These are phyloP conservation scores for Motacilla alba DNA, from an alignment of 2,113 vertebrate species.

Conservation along the genomic window DNA sequence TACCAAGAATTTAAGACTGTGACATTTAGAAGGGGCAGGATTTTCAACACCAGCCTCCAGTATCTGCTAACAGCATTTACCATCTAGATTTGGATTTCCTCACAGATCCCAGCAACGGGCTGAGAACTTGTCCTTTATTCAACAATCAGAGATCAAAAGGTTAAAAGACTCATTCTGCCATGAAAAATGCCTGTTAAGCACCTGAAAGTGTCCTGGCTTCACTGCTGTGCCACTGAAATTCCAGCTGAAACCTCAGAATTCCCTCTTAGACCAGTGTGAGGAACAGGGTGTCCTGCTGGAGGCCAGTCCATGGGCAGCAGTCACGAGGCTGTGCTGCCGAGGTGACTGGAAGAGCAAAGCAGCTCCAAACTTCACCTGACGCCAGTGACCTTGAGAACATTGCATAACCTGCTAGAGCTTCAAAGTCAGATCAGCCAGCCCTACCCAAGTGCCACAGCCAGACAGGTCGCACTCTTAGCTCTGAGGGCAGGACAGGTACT, in stretches of 20 bases:
- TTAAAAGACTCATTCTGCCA: not conserved
- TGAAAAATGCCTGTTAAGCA: not conserved
- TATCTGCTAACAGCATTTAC: not conserved
- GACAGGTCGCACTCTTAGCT: not conserved
- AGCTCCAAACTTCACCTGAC: not conserved
- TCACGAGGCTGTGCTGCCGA: not conserved
- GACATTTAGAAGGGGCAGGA: not conserved
- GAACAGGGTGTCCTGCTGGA: not conserved
- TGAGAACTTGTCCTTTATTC: not conserved
- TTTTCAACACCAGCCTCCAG: not conserved
- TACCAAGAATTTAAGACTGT: not conserved
- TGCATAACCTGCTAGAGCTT: not conserved
- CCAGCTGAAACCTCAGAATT: not conserved
- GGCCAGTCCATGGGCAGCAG: not conserved
- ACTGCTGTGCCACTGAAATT: not conserved
- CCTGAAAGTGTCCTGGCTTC: not conserved
- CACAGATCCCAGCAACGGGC: not conserved
- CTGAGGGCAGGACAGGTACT: not conserved
- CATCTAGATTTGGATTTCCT: not conserved
- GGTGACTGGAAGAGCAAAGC: not conserved
- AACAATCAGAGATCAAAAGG: not conserved
- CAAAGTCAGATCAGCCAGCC: not conserved
- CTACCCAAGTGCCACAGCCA: not conserved
- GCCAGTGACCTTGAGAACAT: not conserved
- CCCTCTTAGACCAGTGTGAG: rapidly evolving